Conservation (phyloP, 2,113 vertebrate species). For the Smithornis capensis region DNA sequence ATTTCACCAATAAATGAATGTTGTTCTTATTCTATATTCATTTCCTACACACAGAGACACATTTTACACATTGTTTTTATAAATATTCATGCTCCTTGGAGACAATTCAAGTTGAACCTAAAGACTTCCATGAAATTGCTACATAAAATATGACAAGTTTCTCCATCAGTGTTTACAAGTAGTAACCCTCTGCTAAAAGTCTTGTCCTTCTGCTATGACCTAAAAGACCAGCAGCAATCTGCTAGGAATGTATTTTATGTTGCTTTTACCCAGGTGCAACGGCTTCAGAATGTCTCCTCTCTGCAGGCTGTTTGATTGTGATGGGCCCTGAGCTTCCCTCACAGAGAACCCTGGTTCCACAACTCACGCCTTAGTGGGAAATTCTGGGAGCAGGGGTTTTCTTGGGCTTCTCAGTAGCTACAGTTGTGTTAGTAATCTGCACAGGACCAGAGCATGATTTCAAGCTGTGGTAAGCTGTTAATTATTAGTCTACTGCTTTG, state of each 20-base stretch:
- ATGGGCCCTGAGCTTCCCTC: not conserved
- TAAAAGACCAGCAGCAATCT: not conserved
- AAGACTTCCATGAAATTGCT: not conserved
- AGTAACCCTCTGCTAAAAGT: not conserved
- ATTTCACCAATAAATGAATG: not conserved
- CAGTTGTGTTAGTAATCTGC: not conserved
- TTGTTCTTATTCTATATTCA: not conserved
- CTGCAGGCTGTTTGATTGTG: not conserved
- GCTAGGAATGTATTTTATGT: not conserved
- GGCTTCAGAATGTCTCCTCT: not conserved
- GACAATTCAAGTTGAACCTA: not conserved
- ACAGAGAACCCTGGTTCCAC: accelerated
- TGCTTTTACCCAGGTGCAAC: not conserved
- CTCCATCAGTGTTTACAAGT: not conserved
- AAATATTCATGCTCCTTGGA: not conserved
- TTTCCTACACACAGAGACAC: not conserved
- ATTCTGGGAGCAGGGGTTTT: not conserved
- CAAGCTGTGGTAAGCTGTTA: not conserved
- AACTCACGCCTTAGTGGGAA: accelerated
- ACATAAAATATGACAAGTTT: accelerated
- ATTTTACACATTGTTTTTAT: not conserved
- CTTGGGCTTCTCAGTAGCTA: not conserved
- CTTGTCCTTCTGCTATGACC: not conserved
- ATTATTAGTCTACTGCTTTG: not conserved
- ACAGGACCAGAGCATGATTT: not conserved